Percentiles rank a stretch among this genome's conserved stretches.
phyloP scores from a whole-genome alignment of 1,140 invertebrate genomes.

The Drosophila mayri region DNA sequence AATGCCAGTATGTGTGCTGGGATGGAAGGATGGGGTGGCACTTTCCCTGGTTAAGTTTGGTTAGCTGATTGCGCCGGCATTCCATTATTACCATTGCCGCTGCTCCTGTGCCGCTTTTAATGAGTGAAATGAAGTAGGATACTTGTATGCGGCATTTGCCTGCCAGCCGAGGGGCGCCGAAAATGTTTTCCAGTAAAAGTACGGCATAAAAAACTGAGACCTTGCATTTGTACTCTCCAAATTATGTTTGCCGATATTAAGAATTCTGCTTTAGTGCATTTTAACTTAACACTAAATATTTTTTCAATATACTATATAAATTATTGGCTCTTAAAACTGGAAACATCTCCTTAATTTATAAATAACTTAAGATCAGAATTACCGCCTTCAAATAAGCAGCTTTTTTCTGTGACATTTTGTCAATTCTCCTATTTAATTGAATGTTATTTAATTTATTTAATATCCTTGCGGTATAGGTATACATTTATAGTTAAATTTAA shows the following conservation, averaged over 20 bases:
- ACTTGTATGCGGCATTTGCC: conserved; percentile 40
- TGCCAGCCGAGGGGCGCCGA: not conserved
- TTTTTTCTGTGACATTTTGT: too few relatives aligned
- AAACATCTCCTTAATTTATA: not conserved
- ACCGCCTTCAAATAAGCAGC: not conserved
- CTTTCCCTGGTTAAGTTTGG: conserved; percentile 15
- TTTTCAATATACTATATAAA: too few relatives aligned
- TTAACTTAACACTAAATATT: not conserved
- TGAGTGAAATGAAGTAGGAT: conserved; percentile 68
- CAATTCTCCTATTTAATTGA: too few relatives aligned
- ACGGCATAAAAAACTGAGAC: not conserved
- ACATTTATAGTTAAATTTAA: too few relatives aligned
- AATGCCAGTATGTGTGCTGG: conserved; percentile 30
- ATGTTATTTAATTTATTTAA: too few relatives aligned
- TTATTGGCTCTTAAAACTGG: too few relatives aligned
- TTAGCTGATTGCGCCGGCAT: conserved; percentile 47
- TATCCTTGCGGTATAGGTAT: too few relatives aligned
- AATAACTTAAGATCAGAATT: not conserved
- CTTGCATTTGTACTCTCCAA: not conserved
- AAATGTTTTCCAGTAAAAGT: not conserved
- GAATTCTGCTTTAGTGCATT: not conserved
- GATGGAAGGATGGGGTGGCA: not conserved
- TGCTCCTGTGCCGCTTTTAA: conserved; percentile 55
- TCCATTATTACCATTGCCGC: conserved; percentile 48
- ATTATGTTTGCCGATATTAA: too few relatives aligned